phyloP scores from a whole-genome alignment of 2,888 invertebrate genomes.

The Chrysolina oricalcia region DNA sequence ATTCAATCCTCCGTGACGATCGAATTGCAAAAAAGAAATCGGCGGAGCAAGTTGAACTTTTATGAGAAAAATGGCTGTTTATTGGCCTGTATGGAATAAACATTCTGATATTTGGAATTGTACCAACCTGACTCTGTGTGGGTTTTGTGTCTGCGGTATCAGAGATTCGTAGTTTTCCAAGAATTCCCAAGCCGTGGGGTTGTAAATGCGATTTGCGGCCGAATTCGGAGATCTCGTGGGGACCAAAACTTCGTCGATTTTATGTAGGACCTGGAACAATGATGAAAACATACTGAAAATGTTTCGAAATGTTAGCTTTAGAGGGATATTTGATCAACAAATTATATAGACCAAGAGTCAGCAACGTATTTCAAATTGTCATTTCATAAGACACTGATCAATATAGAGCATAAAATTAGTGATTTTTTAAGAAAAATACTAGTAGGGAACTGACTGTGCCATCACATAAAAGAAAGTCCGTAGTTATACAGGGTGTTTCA shows the following conservation, averaged over 20 bases:
- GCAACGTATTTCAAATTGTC: too few relatives aligned
- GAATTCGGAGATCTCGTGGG: constrained; percentile 81
- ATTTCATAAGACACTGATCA: too few relatives aligned
- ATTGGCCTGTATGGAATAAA: not conserved
- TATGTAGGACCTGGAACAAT: constrained; percentile 83
- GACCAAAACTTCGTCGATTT: constrained; percentile 89
- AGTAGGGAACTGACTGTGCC: too few relatives aligned
- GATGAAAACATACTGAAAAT: constrained; percentile 22
- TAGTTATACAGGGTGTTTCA: too few relatives aligned
- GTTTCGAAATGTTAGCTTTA: not conserved
- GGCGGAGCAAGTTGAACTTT: too few relatives aligned
- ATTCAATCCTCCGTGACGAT: too few relatives aligned
- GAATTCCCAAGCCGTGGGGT: constrained; percentile 88
- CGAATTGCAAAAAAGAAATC: too few relatives aligned
- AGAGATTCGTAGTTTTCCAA: constrained; percentile 85
- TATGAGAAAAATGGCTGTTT: too few relatives aligned
- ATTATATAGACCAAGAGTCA: not conserved
- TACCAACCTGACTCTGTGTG: constrained; percentile 81
- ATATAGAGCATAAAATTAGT: too few relatives aligned
- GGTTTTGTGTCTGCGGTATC: constrained; percentile 75
- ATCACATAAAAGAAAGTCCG: too few relatives aligned
- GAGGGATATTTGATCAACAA: not conserved
- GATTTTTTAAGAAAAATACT: too few relatives aligned
- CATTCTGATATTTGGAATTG: not conserved
- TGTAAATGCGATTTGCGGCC: constrained; percentile 79